Evolutionary conservation across 2,797 vertebrate species (phyloP), one percentile per base, ranked within the genome.

Genomic region (Luscinia megarhynchos): DNA sequence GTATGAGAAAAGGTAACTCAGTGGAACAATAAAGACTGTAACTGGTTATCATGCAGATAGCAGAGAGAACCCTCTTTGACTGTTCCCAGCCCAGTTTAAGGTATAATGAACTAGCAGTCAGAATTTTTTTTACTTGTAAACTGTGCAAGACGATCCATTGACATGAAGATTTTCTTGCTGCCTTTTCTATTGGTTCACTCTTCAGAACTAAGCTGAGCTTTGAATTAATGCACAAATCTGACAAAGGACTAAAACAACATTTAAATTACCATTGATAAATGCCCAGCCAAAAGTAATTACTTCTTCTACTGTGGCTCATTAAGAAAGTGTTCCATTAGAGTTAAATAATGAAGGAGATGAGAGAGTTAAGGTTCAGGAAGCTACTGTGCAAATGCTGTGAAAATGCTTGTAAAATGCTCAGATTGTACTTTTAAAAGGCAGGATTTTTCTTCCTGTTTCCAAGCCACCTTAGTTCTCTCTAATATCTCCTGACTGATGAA

Each of bases 291-390:
- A 94, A 85, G 50, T 70, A 89, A 79, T 91, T 91, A 80, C 48
- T 63, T 6, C 36, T 83, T 61, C 67, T 77, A 46, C n/a, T n/a
- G n/a, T 51, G 50, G 45, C 64, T 95, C 75, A 91, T 91, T 91
- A 93, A 70, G 68, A 70, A 94, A 89, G 29, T 40, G 38, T 87
- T 85, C 82, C 61, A 36, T 87, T 94, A 68, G 57, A 90, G 61
- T 51, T 95, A 95, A 94, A 94, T 93, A 95, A 95, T 81, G 80
- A 72, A 94, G 62, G 73, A 94, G 68, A 93, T 61, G 68, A 77
- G 34, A 73, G 40, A 73, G 75, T 77, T 95, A 93, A 86, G 68
- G 54, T 67, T 77, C 38, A 26, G 26, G 1, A 3, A 58, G 53
- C 41, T 89, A 36, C 61, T 54, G 41, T 0, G 0, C 18, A 78